A percentile compares a stretch with the other conserved stretches of the same genome.
Evolutionary conservation across 2,888 invertebrate species (phyloP).

Genomic region (Empis livida): DNA sequence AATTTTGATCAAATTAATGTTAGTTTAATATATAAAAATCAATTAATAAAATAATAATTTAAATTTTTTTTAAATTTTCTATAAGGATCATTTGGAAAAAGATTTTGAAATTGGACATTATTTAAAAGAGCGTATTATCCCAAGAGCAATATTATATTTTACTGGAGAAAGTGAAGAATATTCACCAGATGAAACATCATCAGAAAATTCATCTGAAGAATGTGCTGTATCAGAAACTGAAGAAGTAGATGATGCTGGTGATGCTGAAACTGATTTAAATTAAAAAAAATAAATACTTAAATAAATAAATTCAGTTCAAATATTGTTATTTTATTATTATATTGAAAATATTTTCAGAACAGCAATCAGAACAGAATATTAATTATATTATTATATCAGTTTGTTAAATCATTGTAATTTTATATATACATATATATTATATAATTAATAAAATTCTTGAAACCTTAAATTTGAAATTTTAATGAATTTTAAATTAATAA

Average conservation of each 20-base stretch:
- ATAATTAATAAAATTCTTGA: too few relatives aligned
- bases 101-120: slow-evolving; percentile 98
- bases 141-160: background rate
- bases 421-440: too few relatives aligned
- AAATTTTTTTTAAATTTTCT: background rate
- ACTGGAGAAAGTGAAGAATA: slow-evolving; percentile 1
- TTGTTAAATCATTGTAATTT: too few relatives aligned
- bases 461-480: too few relatives aligned
- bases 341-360: too few relatives aligned
- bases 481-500: too few relatives aligned
- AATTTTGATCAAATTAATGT: slow-evolving; percentile 25
- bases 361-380: too few relatives aligned
- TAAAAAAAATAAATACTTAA: too few relatives aligned
- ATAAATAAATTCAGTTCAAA: too few relatives aligned
- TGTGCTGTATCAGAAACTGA: background rate
- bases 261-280: too few relatives aligned
- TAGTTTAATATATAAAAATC: slow-evolving; percentile 7
- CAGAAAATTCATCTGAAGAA: background rate
- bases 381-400: too few relatives aligned
- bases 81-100: slow-evolving; percentile 36
- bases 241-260: background rate
- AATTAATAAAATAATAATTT: background rate
- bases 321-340: too few relatives aligned
- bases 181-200: background rate
- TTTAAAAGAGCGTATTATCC: slow-evolving; percentile 44